Evolutionary conservation across 1,140 invertebrate genomes (phyloP), one percentile per base, ranked within the genome.

Genomic region (Archivesica marissinica): DNA sequence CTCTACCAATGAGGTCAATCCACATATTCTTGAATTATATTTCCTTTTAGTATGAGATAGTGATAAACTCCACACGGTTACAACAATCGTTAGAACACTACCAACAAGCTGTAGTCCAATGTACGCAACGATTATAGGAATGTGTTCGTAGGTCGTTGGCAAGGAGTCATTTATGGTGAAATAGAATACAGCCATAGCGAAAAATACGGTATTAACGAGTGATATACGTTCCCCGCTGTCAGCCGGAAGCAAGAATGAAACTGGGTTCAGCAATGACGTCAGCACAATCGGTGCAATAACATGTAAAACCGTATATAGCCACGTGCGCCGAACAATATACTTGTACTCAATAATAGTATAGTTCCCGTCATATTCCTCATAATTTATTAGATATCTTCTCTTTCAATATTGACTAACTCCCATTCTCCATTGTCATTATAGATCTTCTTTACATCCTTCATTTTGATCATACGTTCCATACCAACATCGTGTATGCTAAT

Each of bases 211-310:
- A 70, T 44, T 70, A 25, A 2, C 47, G 7, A 72, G 41, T 28
- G 68, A 47, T 47, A 72, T 72, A 20, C 68, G 2, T 50, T 72
- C 68, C 4, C 68, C 68, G 25, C 68, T 72, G n/a, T 72, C 68
- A 47, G 50, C 68, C 1, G 68, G 68, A 20, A 72, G 41, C 13
- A 72, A 30, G 25, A 72, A 72, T 6, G 41, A 41, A 3, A 72
- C 28, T 23, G 39, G 13, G n/a, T 72, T 72, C 6, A 72, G 23
- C 17, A 28, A 41, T 30, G 68, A 52, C 17, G 68, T 72, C 1
- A 72, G 33, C 2, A 72, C 68, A 72, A 72, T 30, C 7, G 68
- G 68, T 50, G 15, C 39, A 47, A 72, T 44, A 17, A 50, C 28
- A 41, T 47, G 50, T 23, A 47, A 9, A 72, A 47, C 35, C 25